Base-by-base conservation (phyloP, 2,888 invertebrate species). In the Fabriciana adippe region DNA sequence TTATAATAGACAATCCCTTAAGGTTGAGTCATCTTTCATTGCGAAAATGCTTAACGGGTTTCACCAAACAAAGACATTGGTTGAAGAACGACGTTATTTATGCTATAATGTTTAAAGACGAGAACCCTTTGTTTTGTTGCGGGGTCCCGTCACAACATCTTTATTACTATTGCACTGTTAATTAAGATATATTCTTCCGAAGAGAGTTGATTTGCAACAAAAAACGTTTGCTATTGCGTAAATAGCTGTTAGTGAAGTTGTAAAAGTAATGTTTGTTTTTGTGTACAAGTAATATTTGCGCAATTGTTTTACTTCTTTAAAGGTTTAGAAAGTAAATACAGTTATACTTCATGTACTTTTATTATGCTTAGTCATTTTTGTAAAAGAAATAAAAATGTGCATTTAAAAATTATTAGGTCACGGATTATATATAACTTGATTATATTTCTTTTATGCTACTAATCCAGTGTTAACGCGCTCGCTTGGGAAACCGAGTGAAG, bases 81-180 rank as follows among this genome's bases (percentile, higher is more conserved):
- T 75, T 76, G 81, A 81, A 84, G 81, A 81, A 80, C 79, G 76
- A 73, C 75, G 74, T 79, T 83, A 81, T 82, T 85, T 79, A 78
- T 82, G 80, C 68, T 72, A 75, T 81, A 79, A 80, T 81, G 80
- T 86, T 85, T 82, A 82, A 83, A 72, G 76, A 75, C 75, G 78
- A 80, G 79, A 79, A 83, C 82, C 83, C 86, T 86, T 86, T 87
- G 85, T 86, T 80, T 81, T 80, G 76, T 79, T 65, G 66, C 61
- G 64, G 63, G 45, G 64, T 55, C 66, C 66, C 81, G 63, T 67
- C 69, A 61, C 61, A 21, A 63, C 60, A 78, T 78, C 82, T 84
- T 87, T 85, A 84, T 81, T 79, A 75, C 76, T 74, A 71, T 76
- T 77, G 75, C 73, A 77, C 78, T 76, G 80, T 81, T 72, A 83